Evolutionary conservation across 2,888 invertebrate species (phyloP), one percentile per base, ranked within the genome.

Genomic region (Chymomyza procnemis): DNA sequence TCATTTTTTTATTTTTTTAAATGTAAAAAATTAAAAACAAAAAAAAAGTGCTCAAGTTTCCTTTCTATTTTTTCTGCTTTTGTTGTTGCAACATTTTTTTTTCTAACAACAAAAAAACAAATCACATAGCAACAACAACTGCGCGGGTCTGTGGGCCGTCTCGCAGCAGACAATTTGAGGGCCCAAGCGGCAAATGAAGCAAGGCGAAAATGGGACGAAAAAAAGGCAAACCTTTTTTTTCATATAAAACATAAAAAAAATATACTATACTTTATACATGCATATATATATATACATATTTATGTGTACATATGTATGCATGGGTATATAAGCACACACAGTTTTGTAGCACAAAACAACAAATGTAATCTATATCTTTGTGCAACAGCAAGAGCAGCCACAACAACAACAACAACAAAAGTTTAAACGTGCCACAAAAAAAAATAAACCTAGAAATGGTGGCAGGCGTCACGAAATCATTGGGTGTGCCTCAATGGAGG

Each of bases 301-400:
- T n/a, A 16, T 14, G 19, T 22, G 16, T 54, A 54, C 34, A 41
- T 54, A 21, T 54, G 19, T 14, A 54, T 19, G 19, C 21, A 21
- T 18, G 19, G 9, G 9, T 54, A 19, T 54, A 54, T 54, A 54
- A 14, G 14, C 6, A 67, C 4, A 67, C 64, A 72, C 66, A 41
- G 34, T 65, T 79, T 74, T 64, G 66, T 41, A 69, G 69, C 75
- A 74, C 76, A 76, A 79, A 81, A 78, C 76, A 79, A 78, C 72
- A 79, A 76, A 73, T 81, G 85, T 81, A 81, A 81, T 81, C 85
- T 85, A 85, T 83, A 81, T 81, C 83, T 82, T 71, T 62, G 60
- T 21, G 59, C 66, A 67, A 60, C 62, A 67, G 46, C 59, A 67
- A 52, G 50, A 66, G 21, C 57, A 63, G 21, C 63, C 65, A 48